A percentile compares a stretch with the other conserved stretches of the same genome.
phyloP scores from a whole-genome alignment of 2,888 invertebrate species.

The Stenodera caucasica region DNA sequence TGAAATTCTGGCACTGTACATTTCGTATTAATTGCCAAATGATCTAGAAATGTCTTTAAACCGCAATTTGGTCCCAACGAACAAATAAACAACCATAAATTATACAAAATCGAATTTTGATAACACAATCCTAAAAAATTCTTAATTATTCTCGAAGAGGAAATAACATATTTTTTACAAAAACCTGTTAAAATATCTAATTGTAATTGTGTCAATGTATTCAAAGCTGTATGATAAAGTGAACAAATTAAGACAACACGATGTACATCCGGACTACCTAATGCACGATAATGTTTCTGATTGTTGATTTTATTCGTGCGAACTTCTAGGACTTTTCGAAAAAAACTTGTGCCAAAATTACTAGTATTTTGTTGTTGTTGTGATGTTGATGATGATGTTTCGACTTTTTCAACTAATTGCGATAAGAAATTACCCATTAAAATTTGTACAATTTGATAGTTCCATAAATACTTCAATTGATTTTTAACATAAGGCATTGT shows the following conservation, averaged over 20 bases:
- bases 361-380: constrained; percentile 50
- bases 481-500: constrained; percentile 60
- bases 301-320: constrained; percentile 63
- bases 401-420: constrained; percentile 56
- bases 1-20: constrained; percentile 87
- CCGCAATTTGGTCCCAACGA: constrained; percentile 89
- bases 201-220: constrained; percentile 86
- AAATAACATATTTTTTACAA: no score
- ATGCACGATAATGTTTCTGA: constrained; percentile 69
- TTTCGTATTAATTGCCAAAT: constrained; percentile 77
- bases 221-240: constrained; percentile 88
- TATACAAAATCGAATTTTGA: constrained; percentile 86
- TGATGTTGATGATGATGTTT: constrained; percentile 47
- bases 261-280: constrained; percentile 80
- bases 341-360: constrained; percentile 58
- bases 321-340: constrained; percentile 65
- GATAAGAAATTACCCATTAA: constrained; percentile 59
- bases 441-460: constrained; percentile 60
- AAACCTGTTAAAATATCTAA: constrained; percentile 93
- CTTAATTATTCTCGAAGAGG: no score
- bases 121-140: constrained; percentile 96
- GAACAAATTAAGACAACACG: constrained; percentile 86
- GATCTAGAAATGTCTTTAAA: constrained; percentile 83
- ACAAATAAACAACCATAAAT: constrained; percentile 88
- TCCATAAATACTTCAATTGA: constrained; percentile 61